Evolutionary conservation across 2,888 invertebrate genomes (phyloP), one percentile per base, ranked within the genome.

Genomic region (Plebejus anna): DNA sequence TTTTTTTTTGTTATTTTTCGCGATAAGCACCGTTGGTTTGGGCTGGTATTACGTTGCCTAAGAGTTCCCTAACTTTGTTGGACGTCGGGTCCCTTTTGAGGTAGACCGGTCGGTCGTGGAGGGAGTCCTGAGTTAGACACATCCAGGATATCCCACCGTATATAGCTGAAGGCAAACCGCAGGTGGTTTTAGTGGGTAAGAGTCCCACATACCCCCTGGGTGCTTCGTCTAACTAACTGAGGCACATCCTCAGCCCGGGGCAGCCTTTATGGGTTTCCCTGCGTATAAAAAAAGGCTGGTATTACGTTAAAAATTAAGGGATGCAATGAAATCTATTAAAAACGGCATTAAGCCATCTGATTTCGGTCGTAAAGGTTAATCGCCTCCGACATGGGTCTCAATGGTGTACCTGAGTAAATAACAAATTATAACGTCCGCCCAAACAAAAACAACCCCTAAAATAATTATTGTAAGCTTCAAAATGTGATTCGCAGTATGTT

Each of bases 361-460:
- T 77, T 77, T 75, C 78, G 66, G 57, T 80, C 78, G 77, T 80
- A 78, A 78, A 75, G 77, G 73, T 77, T 80, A 79, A 79, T 77
- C 79, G 78, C 76, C 73, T 75, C 78, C 38, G 57, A 76, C 79
- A 80, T 79, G 79, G 79, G 79, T 79, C 80, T 77, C 80, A 73
- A 78, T 77, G 77, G 78, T 78, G 78, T 78, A 79, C 78, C 80
- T 79, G 76, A 80, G 75, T 28, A 75, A 78, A 80, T 76, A 55
- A 76, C 22, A 2, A 79, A 78, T 78, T 79, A 78, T 78, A 76
- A 78, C 75, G 59, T 11, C 9, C 7, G 7, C 0, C n/a, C 75
- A 77, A 28, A 55, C 32, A 2, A 76, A 77, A 76, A 70, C 70
- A n/a, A 59, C 72, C 78, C 77, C 38, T 78, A 79, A 42, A 38